These are phyloP conservation scores for Axea sp. DNA, from an alignment of 2,888 invertebrate genomes.

Conservation along the genomic window DNA sequence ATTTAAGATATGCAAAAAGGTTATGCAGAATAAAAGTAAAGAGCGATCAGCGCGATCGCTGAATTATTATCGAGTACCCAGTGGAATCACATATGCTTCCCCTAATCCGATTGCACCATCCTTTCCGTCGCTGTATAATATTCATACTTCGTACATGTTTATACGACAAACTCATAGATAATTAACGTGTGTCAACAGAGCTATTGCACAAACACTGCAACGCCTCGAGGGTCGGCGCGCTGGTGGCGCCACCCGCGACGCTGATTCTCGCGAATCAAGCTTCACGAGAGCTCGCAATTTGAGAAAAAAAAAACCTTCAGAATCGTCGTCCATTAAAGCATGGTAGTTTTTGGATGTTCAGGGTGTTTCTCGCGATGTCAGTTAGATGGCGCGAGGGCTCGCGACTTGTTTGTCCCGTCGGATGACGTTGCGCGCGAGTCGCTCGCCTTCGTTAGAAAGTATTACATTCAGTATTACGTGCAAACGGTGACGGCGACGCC, in stretches of 20 bases:
- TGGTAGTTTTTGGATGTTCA: constrained; percentile 55
- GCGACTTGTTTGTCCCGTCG: background rate
- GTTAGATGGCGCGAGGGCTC: constrained; percentile 40
- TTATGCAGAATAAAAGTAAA: constrained; percentile 29
- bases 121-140: constrained; percentile 64
- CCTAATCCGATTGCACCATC: constrained; percentile 62
- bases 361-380: constrained; percentile 42
- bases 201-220: constrained; percentile 42
- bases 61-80: constrained; percentile 49
- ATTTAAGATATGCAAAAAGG: constrained; percentile 27
- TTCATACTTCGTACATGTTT: constrained; percentile 60
- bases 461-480: constrained; percentile 57
- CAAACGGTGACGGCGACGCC: constrained; percentile 2
- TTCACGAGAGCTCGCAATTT: constrained; percentile 46
- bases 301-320: constrained; percentile 41
- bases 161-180: constrained; percentile 57
- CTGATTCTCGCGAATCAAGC: background rate
- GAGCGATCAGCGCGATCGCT: constrained; percentile 12
- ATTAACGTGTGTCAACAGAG: constrained; percentile 55
- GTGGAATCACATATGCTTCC: constrained; percentile 60
- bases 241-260: background rate
- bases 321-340: constrained; percentile 49
- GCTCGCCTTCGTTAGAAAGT: constrained; percentile 19
- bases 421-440: constrained; percentile 2
- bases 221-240: background rate